Conservation (phyloP, 2,888 invertebrate genomes). For the Gryllus longicercus region DNA sequence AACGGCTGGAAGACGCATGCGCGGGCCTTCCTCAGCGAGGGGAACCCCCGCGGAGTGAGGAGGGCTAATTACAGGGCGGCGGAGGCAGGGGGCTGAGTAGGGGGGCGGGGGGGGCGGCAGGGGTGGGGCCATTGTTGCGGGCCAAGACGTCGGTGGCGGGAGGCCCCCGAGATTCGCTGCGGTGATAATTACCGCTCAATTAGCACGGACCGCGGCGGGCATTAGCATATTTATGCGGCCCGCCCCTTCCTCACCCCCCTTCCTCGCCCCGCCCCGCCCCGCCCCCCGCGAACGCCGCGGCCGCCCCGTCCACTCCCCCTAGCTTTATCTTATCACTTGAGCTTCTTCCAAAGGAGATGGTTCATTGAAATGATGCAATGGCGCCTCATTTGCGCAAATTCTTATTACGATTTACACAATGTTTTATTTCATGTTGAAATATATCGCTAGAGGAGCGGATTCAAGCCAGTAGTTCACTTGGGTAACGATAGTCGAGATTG, state of each 20-base stretch:
- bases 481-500: too few species aligned
- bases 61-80: constrained; percentile 17
- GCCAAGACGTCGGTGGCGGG: not conserved
- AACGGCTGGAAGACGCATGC: not conserved
- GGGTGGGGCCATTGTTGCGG: not conserved
- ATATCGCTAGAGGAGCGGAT: too few species aligned
- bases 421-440: too few species aligned
- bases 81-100: not conserved
- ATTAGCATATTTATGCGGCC: constrained; percentile 2
- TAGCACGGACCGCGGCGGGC: not conserved
- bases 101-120: not conserved
- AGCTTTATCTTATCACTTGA: too few species aligned
- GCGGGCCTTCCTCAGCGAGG: not conserved
- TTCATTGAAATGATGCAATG: too few species aligned
- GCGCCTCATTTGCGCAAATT: too few species aligned
- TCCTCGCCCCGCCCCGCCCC: not conserved
- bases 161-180: not conserved
- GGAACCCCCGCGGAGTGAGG: not conserved
- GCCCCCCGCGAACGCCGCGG: not conserved
- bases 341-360: too few species aligned
- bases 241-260: not conserved
- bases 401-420: too few species aligned
- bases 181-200: not conserved
- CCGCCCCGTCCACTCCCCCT: too few species aligned
- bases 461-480: too few species aligned